Conservation (phyloP, 2,797 vertebrate species). For the Alauda arvensis region DNA sequence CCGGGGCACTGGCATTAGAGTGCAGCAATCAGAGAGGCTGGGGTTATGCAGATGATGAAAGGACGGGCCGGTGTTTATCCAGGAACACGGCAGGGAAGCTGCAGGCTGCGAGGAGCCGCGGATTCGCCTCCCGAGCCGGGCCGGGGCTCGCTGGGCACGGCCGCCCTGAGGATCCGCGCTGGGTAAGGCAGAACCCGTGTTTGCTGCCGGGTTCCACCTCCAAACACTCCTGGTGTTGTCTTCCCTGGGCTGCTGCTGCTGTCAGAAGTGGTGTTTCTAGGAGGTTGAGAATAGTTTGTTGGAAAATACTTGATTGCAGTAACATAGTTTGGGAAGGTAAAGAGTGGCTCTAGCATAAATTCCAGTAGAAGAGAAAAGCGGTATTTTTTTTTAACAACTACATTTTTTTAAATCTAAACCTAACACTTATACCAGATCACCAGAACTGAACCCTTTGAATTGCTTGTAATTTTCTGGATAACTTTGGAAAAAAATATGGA, state of each 20-base stretch:
- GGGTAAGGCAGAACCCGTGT: background rate
- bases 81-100: background rate
- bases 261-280: background rate
- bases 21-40: background rate
- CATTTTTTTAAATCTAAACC: background rate
- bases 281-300: background rate
- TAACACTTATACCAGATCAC: background rate
- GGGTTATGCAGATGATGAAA: slow-evolving; percentile 13
- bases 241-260: background rate
- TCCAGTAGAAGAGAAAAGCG: background rate
- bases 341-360: background rate
- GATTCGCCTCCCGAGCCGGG: background rate
- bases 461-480: background rate
- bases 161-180: background rate
- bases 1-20: background rate
- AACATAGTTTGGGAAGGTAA: background rate
- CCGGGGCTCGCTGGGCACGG: background rate
- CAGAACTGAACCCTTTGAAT: background rate
- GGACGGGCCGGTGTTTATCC: background rate
- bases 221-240: background rate
- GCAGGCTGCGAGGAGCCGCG: background rate
- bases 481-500: background rate
- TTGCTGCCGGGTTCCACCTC: accelerated
- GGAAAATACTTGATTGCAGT: background rate
- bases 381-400: background rate